Evolutionary conservation across 2,797 vertebrate species (phyloP).

Genomic region (Tenualosa thibaudeaui): DNA sequence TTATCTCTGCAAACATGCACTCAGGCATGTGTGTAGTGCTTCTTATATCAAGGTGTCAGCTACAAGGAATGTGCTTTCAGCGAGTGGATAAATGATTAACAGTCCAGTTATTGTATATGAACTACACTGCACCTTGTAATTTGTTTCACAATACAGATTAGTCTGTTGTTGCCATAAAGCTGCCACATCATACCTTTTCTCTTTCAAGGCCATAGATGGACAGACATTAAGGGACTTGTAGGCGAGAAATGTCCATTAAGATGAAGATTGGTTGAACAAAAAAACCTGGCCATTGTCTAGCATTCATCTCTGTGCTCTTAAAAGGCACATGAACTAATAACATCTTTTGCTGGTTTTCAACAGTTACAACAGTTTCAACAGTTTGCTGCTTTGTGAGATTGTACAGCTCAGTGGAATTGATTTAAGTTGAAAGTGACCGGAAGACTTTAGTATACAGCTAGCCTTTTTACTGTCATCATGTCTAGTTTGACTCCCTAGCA

Average conservation of each 20-base stretch:
- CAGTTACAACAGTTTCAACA: no score
- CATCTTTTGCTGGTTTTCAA: no score
- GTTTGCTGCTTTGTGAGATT: no score
- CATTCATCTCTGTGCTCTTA: no score
- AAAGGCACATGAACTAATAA: no score
- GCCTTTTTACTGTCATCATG: no score
- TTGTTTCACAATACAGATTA: constrained; percentile 16
- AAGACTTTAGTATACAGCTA: no score
- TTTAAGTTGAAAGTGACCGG: neutral
- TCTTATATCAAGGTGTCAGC: neutral
- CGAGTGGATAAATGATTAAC: constrained; percentile 22
- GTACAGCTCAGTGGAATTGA: neutral
- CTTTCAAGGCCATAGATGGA: neutral
- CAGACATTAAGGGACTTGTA: neutral
- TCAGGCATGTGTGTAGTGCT: neutral
- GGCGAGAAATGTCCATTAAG: neutral
- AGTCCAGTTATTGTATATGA: neutral
- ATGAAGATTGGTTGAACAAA: neutral
- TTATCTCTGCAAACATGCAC: neutral
- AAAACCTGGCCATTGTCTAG: no score
- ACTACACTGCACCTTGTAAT: neutral
- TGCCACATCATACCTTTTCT: neutral
- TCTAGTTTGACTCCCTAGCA: neutral
- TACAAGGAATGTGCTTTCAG: neutral
- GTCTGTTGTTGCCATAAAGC: neutral